Conservation (phyloP, 2,888 invertebrate genomes). For the Spialia ferax region DNA sequence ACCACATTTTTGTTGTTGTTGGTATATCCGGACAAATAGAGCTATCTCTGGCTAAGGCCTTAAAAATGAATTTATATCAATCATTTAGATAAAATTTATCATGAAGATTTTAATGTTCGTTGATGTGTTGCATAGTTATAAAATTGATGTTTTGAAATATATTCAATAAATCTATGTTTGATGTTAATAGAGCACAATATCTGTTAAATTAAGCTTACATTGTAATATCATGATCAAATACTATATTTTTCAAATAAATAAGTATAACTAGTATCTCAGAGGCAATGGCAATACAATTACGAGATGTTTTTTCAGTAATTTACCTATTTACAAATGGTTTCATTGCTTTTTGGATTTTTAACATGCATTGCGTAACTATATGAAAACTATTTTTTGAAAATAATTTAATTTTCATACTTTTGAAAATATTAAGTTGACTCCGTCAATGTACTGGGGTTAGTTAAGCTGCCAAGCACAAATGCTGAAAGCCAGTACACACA, state of each 20-base stretch:
- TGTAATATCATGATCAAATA: conserved; percentile 2
- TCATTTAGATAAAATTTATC: conserved; percentile 31
- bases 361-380: conserved; percentile 3
- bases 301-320: neutral
- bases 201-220: conserved; percentile 12
- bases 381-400: conserved; percentile 34
- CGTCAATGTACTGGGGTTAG: conserved; percentile 12
- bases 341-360: conserved; percentile 10
- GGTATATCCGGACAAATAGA: conserved; percentile 3
- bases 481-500: conserved; percentile 36
- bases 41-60: conserved; percentile 11
- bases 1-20: too few relatives aligned
- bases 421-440: conserved; percentile 2
- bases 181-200: conserved; percentile 26
- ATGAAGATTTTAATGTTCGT: conserved; percentile 37
- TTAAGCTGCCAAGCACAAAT: conserved; percentile 29
- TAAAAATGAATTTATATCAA: conserved; percentile 19
- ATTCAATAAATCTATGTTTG: conserved; percentile 27
- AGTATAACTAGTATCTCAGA: neutral
- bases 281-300: conserved; percentile 5
- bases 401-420: conserved; percentile 31
- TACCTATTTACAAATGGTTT: conserved; percentile 2
- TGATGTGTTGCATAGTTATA: conserved; percentile 40
- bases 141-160: conserved; percentile 36
- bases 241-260: neutral